phyloP scores from a whole-genome alignment of 2,113 vertebrate species.

The Trematocara zebra region DNA sequence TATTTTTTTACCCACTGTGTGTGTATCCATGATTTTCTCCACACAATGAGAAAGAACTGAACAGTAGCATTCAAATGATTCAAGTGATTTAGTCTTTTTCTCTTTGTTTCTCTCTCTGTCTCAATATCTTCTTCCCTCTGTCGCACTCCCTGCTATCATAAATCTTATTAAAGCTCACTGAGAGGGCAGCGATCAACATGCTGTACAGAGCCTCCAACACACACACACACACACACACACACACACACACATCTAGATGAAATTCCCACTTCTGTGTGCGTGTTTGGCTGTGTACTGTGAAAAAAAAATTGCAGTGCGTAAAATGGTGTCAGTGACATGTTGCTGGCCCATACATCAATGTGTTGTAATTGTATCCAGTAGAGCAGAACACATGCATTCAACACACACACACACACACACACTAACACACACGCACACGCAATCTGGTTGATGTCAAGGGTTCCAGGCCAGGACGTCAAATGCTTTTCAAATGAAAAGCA shows the following conservation, averaged over 20 bases:
- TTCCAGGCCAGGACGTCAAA: not conserved
- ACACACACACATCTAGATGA: not conserved
- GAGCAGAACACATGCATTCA: constrained; percentile 33
- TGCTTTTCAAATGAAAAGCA: not conserved
- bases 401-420: not conserved
- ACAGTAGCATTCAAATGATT: constrained; percentile 3
- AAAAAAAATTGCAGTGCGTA: not conserved
- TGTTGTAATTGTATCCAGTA: constrained; percentile 61
- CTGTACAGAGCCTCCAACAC: not conserved
- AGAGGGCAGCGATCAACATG: constrained; percentile 13
- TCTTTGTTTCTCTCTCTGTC: constrained; percentile 18
- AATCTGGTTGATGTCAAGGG: constrained; percentile 4
- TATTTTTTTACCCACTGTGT: not conserved
- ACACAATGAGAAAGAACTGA: not conserved
- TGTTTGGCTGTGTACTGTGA: not conserved
- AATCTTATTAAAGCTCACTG: constrained; percentile 43
- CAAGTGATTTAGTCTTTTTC: not conserved
- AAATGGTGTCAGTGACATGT: constrained; percentile 46
- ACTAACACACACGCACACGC: not conserved
- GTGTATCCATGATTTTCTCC: not conserved
- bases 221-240: not conserved
- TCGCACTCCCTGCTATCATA: constrained; percentile 12
- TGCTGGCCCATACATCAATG: constrained; percentile 42
- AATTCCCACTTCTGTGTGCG: not conserved
- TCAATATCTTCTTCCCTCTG: constrained; percentile 9